Percentiles rank a stretch among this genome's conserved stretches.
phyloP scores from a whole-genome alignment of 2,113 vertebrate genomes.

The Peucedramus taeniatus region DNA sequence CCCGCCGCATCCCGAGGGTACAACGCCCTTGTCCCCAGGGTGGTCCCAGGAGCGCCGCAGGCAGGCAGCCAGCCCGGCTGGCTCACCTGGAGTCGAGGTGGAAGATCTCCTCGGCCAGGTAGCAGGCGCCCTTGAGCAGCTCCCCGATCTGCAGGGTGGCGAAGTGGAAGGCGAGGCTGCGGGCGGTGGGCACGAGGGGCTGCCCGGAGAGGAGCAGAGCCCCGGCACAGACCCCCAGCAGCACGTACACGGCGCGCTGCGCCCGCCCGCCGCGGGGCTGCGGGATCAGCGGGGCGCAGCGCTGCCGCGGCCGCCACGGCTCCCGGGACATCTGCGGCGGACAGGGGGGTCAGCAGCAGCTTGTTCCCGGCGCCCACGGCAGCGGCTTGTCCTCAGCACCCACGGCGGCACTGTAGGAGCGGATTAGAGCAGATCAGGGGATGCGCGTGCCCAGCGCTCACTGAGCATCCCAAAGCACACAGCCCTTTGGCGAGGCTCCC shows the following conservation, averaged over 20 bases:
- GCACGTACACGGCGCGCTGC: not conserved
- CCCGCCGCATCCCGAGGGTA: no score
- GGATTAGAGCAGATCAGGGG: not conserved
- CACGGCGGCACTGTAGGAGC: fast-evolving
- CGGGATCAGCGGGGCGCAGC: conserved; percentile 14
- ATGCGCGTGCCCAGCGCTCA: fast-evolving
- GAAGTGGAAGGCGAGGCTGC: not conserved
- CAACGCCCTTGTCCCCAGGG: not conserved
- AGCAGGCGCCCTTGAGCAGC: conserved; percentile 47
- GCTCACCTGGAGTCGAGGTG: conserved; percentile 67
- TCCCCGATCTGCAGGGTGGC: conserved; percentile 17
- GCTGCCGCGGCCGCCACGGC: fast-evolving
- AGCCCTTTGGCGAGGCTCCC: not conserved
- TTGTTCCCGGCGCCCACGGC: not conserved
- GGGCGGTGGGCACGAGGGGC: not conserved
- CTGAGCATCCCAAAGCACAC: not conserved
- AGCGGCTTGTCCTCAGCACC: fast-evolving
- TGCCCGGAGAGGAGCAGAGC: not conserved
- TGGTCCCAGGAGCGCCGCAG: not conserved
- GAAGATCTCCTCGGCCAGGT: conserved; percentile 54
- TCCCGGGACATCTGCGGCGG: not conserved
- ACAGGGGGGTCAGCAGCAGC: not conserved
- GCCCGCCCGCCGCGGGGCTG: not conserved
- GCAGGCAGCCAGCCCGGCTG: not conserved
- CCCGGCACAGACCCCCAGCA: not conserved